phyloP scores from a whole-genome alignment of 2,888 invertebrate genomes.

The Sinelater perroti region DNA sequence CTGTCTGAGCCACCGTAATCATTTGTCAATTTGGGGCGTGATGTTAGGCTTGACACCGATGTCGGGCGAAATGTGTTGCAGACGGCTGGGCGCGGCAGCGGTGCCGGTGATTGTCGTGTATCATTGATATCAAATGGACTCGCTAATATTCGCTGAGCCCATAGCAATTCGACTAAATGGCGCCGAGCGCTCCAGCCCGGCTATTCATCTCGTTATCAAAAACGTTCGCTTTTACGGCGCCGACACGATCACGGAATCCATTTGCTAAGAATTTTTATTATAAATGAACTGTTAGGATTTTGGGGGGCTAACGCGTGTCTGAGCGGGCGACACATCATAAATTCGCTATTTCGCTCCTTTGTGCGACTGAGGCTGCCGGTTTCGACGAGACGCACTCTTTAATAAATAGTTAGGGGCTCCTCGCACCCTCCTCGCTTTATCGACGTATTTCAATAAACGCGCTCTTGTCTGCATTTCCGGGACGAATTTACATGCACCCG shows the following conservation, averaged over 20 bases:
- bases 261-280: conserved; percentile 37
- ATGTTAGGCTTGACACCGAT: conserved; percentile 20
- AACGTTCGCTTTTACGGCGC: conserved; percentile 34
- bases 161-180: conserved; percentile 37
- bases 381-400: too few species aligned
- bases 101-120: conserved; percentile 34
- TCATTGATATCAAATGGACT: conserved; percentile 38
- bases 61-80: conserved; percentile 13
- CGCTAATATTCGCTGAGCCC: conserved; percentile 37
- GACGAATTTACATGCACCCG: conserved; percentile 14
- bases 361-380: conserved; percentile 10
- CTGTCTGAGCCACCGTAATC: conserved; percentile 17
- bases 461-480: conserved; percentile 12
- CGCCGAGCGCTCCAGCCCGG: conserved; percentile 28
- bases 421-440: conserved; percentile 14
- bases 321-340: conserved; percentile 24
- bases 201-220: conserved; percentile 38
- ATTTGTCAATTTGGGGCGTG: conserved; percentile 19
- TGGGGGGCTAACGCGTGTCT: conserved; percentile 26
- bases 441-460: conserved; percentile 19
- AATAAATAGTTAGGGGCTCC: conserved; percentile 15
- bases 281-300: conserved; percentile 36
- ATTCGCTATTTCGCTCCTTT: conserved; percentile 29
- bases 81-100: conserved; percentile 18
- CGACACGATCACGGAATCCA: conserved; percentile 36